These are phyloP conservation scores for Bothrops jararaca DNA, from an alignment of 2,113 vertebrate species.

Conservation along the genomic window DNA sequence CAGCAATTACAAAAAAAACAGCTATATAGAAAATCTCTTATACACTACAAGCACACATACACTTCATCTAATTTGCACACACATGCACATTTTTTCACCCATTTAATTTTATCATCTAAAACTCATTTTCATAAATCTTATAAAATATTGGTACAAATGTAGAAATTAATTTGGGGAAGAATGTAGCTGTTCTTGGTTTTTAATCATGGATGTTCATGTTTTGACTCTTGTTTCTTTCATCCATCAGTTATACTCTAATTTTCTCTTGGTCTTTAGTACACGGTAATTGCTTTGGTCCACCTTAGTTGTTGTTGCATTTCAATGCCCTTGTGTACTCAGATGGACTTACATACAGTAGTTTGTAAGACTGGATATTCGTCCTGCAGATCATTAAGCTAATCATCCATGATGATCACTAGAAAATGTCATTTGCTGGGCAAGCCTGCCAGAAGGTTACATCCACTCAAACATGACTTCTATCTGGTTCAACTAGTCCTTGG, in stretches of 20 bases:
- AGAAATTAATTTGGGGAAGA: neutral
- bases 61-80: neutral
- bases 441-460: neutral
- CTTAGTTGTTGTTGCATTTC: neutral
- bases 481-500: neutral
- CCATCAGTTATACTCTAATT: neutral
- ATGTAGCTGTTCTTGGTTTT: neutral
- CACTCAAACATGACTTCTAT: neutral
- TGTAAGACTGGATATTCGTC: neutral
- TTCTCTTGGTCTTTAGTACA: neutral
- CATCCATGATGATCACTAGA: neutral
- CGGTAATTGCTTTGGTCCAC: neutral
- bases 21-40: too few relatives aligned
- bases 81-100: neutral
- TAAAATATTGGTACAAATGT: neutral
- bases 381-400: neutral
- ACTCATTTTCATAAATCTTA: neutral
- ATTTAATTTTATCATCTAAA: neutral
- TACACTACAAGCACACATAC: too few relatives aligned
- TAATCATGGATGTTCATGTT: neutral
- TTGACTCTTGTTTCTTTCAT: neutral
- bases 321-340: neutral
- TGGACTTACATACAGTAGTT: neutral
- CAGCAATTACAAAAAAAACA: neutral
- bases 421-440: neutral